Conservation (phyloP, 2,113 vertebrate species). For the Rhinoptilus africanus region DNA sequence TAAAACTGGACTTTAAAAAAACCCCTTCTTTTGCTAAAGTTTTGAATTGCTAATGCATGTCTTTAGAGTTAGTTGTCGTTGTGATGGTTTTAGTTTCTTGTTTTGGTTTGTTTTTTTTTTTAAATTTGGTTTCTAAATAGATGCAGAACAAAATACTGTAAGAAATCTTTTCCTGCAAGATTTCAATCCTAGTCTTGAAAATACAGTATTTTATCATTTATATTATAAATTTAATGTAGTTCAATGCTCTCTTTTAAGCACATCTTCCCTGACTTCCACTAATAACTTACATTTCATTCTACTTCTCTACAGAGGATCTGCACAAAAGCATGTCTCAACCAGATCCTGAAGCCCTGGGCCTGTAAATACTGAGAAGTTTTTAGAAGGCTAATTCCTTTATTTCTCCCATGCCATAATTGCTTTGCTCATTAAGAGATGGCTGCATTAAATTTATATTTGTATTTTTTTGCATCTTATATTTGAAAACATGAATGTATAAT, state of each 20-base stretch:
- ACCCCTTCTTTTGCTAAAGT: accelerated
- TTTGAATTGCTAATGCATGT: background rate
- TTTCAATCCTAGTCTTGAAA: background rate
- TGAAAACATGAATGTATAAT: conserved; percentile 74
- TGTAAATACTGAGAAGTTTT: background rate
- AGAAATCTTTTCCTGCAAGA: background rate
- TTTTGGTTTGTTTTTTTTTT: background rate
- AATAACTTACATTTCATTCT: background rate
- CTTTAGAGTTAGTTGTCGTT: background rate
- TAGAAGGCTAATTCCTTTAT: background rate
- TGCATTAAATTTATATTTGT: conserved; percentile 64
- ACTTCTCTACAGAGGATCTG: background rate
- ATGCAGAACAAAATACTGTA: background rate
- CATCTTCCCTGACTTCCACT: background rate
- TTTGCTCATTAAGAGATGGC: conserved; percentile 48
- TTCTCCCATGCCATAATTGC: conserved; percentile 2
- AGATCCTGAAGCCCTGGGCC: background rate
- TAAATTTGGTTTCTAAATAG: background rate
- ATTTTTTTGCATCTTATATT: conserved; percentile 58
- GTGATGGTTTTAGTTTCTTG: background rate
- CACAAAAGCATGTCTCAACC: background rate
- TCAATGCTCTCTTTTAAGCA: background rate
- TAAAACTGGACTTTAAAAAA: background rate
- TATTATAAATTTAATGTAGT: background rate
- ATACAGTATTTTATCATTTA: background rate